phyloP scores from a whole-genome alignment of 1,140 invertebrate genomes.

The Aphidius ervi region DNA sequence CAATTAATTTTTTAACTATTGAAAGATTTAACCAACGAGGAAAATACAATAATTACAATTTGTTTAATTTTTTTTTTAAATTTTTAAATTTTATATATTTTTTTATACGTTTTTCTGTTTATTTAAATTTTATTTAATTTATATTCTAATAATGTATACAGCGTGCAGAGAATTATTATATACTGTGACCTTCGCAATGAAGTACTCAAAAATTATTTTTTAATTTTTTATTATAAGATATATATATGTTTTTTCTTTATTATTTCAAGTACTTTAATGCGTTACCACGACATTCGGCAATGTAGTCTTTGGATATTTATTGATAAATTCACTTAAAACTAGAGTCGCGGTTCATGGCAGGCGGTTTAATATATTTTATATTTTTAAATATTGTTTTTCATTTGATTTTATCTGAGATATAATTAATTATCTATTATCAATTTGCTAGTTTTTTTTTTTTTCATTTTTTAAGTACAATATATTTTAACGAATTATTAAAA shows the following conservation, averaged over 20 bases:
- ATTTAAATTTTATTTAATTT: background rate
- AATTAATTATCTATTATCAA: background rate
- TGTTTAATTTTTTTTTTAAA: background rate
- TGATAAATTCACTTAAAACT: constrained; percentile 22
- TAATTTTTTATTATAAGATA: background rate
- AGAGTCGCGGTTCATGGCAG: constrained; percentile 20
- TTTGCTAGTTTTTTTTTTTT: background rate
- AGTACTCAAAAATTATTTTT: background rate
- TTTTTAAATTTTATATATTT: background rate
- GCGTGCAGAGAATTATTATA: constrained; percentile 7
- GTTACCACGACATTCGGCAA: constrained; percentile 23
- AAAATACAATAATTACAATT: constrained; percentile 7
- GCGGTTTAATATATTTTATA: background rate
- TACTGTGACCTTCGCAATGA: constrained; percentile 2
- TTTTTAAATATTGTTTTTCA: constrained; percentile 1
- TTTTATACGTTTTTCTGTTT: too few species aligned
- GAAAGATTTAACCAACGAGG: constrained; percentile 3
- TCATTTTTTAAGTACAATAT: too few species aligned
- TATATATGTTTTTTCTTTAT: background rate
- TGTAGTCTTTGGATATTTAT: constrained; percentile 29
- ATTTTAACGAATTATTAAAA: too few species aligned
- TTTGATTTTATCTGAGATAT: background rate
- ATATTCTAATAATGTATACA: constrained; percentile 2
- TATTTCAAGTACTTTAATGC: constrained; percentile 8
- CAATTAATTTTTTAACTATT: background rate